Evolutionary conservation across 2,888 invertebrate genomes (phyloP).

Genomic region (Papilio elwesi): DNA sequence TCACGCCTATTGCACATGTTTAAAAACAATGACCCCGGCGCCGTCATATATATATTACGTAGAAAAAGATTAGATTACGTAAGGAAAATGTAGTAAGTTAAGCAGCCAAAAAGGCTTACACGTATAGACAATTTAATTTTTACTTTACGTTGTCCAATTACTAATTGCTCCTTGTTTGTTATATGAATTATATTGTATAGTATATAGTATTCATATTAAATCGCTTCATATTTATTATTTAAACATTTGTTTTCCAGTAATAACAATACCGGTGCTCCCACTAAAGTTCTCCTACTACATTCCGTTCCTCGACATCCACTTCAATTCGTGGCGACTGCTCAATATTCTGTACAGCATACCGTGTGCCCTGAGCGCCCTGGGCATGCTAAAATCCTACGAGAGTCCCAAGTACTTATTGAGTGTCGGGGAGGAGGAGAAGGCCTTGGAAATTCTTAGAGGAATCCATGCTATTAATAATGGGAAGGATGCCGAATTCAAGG

Average conservation of each 20-base stretch:
- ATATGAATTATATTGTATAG: too few relatives aligned
- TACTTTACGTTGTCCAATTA: too few relatives aligned
- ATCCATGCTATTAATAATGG: conserved; percentile 67
- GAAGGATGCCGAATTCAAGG: conserved; percentile 60
- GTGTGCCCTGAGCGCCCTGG: conserved; percentile 83
- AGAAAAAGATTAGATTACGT: too few relatives aligned
- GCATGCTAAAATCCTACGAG: conserved; percentile 85
- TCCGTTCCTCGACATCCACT: conserved; percentile 44
- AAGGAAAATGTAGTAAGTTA: too few relatives aligned
- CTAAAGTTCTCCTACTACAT: conserved; percentile 73
- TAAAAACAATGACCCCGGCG: too few relatives aligned
- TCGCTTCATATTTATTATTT: background rate
- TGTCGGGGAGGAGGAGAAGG: conserved; percentile 82
- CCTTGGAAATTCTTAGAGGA: conserved; percentile 72
- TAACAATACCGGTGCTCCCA: conserved; percentile 87
- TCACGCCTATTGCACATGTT: too few relatives aligned
- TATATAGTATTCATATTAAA: too few relatives aligned
- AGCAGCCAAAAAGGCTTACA: too few relatives aligned
- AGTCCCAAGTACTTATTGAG: conserved; percentile 89
- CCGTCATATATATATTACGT: too few relatives aligned
- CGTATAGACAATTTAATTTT: too few relatives aligned
- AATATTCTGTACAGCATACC: conserved; percentile 86
- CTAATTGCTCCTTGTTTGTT: too few relatives aligned
- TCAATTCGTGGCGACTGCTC: conserved; percentile 86
- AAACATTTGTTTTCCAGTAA: conserved; percentile 64